These are phyloP conservation scores for Crambe crambe DNA, from an alignment of 37 sponge, comb jelly and placozoan genomes.

Conservation along the genomic window DNA sequence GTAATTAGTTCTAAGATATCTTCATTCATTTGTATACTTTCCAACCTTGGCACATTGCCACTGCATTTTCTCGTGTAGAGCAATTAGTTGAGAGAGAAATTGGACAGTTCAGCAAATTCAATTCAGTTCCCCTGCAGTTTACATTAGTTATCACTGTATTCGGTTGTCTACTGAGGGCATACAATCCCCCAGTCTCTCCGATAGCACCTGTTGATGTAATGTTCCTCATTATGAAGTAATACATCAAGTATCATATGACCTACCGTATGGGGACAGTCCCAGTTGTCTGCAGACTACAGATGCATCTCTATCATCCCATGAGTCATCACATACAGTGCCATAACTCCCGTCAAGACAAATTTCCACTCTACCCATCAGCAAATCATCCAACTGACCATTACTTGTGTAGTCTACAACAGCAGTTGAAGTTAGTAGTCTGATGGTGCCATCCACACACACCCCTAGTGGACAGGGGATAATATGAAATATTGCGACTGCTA, in stretches of 20 bases:
- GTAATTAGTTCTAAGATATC: not conserved
- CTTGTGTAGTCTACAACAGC: not conserved
- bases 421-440: constrained; percentile 4
- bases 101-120: not conserved
- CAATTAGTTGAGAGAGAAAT: not conserved
- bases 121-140: not conserved
- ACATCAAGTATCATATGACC: not conserved
- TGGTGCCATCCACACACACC: constrained; percentile 13
- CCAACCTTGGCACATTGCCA: not conserved
- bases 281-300: constrained; percentile 43
- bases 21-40: not conserved
- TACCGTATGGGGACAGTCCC: constrained; percentile 39
- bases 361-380: not conserved
- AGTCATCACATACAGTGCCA: constrained; percentile 21
- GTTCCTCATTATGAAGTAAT: not conserved
- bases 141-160: not conserved
- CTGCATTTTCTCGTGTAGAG: not conserved
- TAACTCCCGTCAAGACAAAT: constrained; percentile 9
- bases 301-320: constrained; percentile 43
- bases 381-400: not conserved
- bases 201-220: not conserved
- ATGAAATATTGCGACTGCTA: not conserved
- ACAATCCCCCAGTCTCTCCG: not conserved
- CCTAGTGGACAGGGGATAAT: not conserved
- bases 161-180: not conserved